phyloP scores from a whole-genome alignment of 2,797 vertebrate species.

The Mormyrus proboscirostris region DNA sequence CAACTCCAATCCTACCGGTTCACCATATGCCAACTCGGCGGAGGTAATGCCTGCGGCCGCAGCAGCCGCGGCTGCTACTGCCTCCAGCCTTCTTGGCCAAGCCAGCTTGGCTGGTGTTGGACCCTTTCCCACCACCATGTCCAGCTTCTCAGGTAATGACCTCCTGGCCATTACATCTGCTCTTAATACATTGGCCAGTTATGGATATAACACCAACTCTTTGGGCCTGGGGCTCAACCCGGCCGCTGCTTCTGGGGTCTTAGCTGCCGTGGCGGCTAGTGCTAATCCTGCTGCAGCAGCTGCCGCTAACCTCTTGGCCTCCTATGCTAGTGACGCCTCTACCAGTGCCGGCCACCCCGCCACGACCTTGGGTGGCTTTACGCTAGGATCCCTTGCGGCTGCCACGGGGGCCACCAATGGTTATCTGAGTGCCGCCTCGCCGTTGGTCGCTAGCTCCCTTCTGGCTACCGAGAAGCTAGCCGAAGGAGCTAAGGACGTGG shows the following conservation, averaged over 20 bases:
- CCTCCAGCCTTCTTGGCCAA: conserved; percentile 81
- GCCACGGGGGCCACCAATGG: conserved; percentile 82
- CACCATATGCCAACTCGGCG: conserved; percentile 83
- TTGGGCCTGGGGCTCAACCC: conserved; percentile 85
- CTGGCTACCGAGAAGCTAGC: conserved; percentile 82
- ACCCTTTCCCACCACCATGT: conserved; percentile 77
- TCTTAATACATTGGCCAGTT: conserved; percentile 90
- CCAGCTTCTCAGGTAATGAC: conserved; percentile 85
- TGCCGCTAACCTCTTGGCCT: conserved; percentile 82
- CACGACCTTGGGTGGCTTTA: conserved; percentile 70
- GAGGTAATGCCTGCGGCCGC: conserved; percentile 79
- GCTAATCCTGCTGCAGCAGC: conserved; percentile 85
- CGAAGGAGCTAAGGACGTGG: conserved; percentile 88
- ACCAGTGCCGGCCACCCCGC: conserved; percentile 68
- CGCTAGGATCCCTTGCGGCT: conserved; percentile 77
- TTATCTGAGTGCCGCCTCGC: conserved; percentile 80
- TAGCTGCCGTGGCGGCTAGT: conserved; percentile 81
- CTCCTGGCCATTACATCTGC: conserved; percentile 90
- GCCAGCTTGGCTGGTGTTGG: conserved; percentile 79
- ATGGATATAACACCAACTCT: conserved; percentile 92
- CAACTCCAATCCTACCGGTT: conserved; percentile 93
- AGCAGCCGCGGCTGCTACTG: conserved; percentile 73
- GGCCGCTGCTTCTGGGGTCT: conserved; percentile 78
- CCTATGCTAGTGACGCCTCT: conserved; percentile 78
- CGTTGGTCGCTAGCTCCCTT: conserved; percentile 79